A percentile compares a stretch with the other conserved stretches of the same genome.
Conservation (phyloP, 2,113 vertebrate genomes). For the Vidua macroura region DNA sequence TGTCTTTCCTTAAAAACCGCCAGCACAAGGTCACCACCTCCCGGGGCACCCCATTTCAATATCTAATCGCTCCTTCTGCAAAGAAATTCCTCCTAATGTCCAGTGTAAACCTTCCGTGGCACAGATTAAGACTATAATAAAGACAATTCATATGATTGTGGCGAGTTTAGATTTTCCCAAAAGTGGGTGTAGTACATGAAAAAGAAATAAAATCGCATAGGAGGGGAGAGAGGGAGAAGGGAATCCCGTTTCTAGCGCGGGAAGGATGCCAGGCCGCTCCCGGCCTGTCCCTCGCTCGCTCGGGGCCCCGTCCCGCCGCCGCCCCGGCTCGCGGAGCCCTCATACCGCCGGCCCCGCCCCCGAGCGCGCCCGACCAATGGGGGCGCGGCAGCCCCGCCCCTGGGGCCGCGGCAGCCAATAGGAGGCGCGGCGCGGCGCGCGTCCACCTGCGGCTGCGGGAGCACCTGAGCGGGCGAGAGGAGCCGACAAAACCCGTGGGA, state of each 20-base stretch:
- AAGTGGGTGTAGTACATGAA: neutral
- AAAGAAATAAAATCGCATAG: accelerated
- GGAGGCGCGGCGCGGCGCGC: neutral
- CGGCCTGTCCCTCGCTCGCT: neutral
- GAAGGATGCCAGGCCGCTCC: accelerated
- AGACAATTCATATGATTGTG: neutral
- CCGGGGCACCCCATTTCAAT: neutral
- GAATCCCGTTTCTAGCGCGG: accelerated
- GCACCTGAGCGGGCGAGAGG: conserved; percentile 90
- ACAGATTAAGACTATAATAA: neutral
- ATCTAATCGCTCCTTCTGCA: neutral
- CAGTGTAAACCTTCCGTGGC: neutral
- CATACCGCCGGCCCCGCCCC: neutral
- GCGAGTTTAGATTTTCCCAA: neutral
- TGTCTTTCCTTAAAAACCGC: neutral
- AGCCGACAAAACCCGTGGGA: conserved; percentile 94
- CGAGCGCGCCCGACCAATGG: neutral
- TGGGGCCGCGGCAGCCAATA: neutral
- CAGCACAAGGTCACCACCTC: neutral
- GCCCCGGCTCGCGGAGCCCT: neutral
- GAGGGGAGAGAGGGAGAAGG: neutral
- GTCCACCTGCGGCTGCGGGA: conserved; percentile 62
- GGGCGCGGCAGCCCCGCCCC: neutral
- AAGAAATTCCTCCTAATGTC: neutral
- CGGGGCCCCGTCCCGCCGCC: neutral